Base-by-base conservation (phyloP, 2,797 vertebrate species). In the Pseudomugil gertrudae region DNA sequence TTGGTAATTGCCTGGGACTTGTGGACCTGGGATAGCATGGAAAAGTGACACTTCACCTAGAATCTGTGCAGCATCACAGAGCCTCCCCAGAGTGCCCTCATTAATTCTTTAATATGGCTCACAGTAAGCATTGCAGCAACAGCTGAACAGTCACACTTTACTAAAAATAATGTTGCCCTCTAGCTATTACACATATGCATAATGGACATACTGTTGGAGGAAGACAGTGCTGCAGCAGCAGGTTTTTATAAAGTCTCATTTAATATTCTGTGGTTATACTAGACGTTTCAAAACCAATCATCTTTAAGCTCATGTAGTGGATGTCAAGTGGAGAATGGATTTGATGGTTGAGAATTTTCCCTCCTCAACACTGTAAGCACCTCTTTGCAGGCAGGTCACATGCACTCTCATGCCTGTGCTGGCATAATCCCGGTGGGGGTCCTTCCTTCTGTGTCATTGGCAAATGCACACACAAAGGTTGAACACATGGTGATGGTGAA, bases 351-450 rank as follows among this genome's bases (percentile, higher is more conserved):
- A 51, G 40, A 68, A 72, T 66, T 78, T 74, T 30, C 69, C n/a
- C 64, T 59, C 33, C 77, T 60, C 47, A 61, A 56, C 10, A 24
- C 58, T 36, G 59, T 83, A 81, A 60, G 51, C 32, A 73, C 47
- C 76, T 84, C 81, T 91, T 86, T 88, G 79, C 81, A 90, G 85
- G 86, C 89, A 64, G 55, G 67, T 92, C 88, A 90, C 89, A 90
- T 78, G 69, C 75, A 27, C 57, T 52, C 69, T 89, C 82, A 79
- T 78, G 73, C 82, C 66, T 48, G 30, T 43, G 15, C 78, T 81
- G 76, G 72, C 68, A 86, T 81, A 82, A 86, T 93, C 79, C 75
- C 72, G 85, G 66, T 13, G 27, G 78, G 79, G 78, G 21, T 78
- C 84, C 73, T 78, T 79, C 66, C 65, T 77, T 76, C 55, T 63